A percentile compares a stretch with the other conserved stretches of the same genome.
Evolutionary conservation across 1,140 invertebrate genomes (phyloP).

Genomic region (Sesamia nonagrioides): DNA sequence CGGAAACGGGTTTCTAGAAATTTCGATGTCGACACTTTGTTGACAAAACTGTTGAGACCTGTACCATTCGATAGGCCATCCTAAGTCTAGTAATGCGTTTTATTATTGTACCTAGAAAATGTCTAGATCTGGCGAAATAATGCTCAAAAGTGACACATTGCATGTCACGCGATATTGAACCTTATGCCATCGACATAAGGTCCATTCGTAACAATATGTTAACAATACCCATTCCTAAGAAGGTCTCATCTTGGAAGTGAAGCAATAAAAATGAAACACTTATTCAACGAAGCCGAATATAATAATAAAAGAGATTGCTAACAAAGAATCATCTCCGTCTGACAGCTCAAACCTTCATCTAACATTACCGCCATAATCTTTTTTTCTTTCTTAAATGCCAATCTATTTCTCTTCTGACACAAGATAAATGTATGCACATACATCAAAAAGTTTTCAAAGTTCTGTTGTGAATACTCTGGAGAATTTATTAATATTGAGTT

Average conservation of each 20-base stretch:
- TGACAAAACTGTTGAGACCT: no score
- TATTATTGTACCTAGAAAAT: no score
- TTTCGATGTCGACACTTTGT: no score
- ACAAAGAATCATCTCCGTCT: conserved; percentile 10
- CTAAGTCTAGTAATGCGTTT: no score
- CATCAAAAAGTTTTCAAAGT: conserved; percentile 19
- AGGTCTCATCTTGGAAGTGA: neutral
- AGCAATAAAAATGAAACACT: conserved; percentile 6
- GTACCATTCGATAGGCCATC: no score
- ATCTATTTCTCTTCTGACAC: conserved; percentile 29
- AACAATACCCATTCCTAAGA: no score
- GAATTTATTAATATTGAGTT: conserved; percentile 43
- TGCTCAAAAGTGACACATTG: no score
- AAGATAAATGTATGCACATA: neutral
- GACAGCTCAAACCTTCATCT: conserved; percentile 19
- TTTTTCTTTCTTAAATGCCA: conserved; percentile 20
- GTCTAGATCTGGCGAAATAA: no score
- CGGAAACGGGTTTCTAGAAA: no score
- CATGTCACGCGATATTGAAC: no score
- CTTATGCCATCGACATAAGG: no score
- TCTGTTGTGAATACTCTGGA: neutral
- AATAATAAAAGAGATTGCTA: neutral
- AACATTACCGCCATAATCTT: conserved; percentile 24
- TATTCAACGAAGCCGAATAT: neutral
- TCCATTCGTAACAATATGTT: no score